These are phyloP conservation scores for Pomacea maculata DNA, from an alignment of 1,140 invertebrate species.

Conservation along the genomic window DNA sequence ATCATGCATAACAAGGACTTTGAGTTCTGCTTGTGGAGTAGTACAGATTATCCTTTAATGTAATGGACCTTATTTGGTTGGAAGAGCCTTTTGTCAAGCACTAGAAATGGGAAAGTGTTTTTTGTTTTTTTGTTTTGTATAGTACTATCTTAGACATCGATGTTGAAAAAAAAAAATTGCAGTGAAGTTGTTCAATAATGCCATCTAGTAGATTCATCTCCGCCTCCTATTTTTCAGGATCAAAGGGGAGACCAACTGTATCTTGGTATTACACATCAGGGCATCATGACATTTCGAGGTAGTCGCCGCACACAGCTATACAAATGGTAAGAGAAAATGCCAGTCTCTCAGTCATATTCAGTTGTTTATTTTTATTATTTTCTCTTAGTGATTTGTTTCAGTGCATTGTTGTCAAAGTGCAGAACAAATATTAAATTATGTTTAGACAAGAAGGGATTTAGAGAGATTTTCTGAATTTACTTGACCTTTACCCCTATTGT, in stretches of 20 bases:
- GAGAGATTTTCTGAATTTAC: neutral
- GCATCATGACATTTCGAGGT: conserved; percentile 94
- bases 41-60: too few species aligned
- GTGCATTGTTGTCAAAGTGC: neutral
- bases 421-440: neutral
- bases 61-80: too few species aligned
- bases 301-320: conserved; percentile 93
- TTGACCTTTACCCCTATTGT: neutral
- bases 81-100: too few species aligned
- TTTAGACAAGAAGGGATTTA: neutral
- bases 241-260: conserved; percentile 89
- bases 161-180: too few species aligned
- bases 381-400: neutral
- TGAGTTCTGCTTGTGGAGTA: too few species aligned
- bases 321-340: conserved; percentile 75
- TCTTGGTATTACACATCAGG: conserved; percentile 92
- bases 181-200: too few species aligned
- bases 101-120: too few species aligned
- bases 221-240: conserved; percentile 73
- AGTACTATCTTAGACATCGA: too few species aligned
- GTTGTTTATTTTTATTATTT: neutral
- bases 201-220: too few species aligned
- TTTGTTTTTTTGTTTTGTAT: too few species aligned
- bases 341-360: neutral
- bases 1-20: too few species aligned